A percentile compares a stretch with the other conserved stretches of the same genome.
Conservation (phyloP, 2,113 vertebrate species). For the Ailurus styani region DNA sequence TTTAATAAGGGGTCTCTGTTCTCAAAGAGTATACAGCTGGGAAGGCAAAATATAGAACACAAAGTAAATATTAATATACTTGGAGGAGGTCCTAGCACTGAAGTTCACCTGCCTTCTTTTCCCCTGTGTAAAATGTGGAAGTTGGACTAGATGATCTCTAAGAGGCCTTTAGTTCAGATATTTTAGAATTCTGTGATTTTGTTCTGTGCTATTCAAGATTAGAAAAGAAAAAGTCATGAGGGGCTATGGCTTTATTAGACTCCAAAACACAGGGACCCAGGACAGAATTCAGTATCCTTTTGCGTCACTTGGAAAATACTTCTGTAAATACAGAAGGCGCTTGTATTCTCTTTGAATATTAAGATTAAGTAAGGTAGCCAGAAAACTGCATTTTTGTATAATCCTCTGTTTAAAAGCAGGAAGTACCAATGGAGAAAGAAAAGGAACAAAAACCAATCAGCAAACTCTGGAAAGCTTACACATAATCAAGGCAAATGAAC, state of each 20-base stretch:
- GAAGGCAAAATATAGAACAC: background rate
- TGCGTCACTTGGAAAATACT: background rate
- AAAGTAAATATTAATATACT: background rate
- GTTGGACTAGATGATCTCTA: background rate
- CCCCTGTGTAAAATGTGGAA: background rate
- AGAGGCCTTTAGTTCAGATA: background rate
- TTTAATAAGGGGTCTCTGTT: background rate
- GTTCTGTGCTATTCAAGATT: background rate
- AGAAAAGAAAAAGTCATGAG: background rate
- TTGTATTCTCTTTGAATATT: background rate
- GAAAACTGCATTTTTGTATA: background rate
- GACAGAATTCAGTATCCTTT: background rate
- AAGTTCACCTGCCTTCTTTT: background rate
- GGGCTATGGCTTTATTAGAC: background rate
- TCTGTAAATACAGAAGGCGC: background rate
- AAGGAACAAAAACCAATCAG: background rate
- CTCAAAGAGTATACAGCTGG: background rate
- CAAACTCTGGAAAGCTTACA: background rate
- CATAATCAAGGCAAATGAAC: background rate
- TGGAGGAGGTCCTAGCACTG: background rate
- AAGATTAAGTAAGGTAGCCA: background rate
- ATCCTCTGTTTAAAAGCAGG: background rate
- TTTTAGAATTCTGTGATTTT: slow-evolving; percentile 5
- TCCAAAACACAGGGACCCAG: background rate
- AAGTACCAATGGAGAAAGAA: background rate